Conservation (phyloP, 1,140 invertebrate species). For the Magallana angulata region DNA sequence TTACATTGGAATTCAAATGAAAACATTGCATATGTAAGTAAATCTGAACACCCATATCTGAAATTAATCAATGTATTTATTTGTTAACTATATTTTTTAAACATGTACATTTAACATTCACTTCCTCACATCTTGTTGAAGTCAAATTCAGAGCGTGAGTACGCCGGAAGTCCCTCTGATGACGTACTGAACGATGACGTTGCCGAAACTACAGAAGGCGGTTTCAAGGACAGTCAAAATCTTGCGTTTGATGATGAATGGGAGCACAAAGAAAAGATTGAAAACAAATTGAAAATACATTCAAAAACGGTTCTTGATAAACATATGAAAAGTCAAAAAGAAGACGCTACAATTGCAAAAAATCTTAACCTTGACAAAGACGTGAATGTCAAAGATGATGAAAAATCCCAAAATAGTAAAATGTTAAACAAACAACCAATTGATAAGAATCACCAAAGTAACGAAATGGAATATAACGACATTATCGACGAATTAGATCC, state of each 20-base stretch:
- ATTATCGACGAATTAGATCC: slow-evolving; percentile 3
- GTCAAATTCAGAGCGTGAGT: background rate
- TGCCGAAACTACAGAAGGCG: slow-evolving; percentile 27
- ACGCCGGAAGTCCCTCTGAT: background rate
- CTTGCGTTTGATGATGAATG: slow-evolving; percentile 3
- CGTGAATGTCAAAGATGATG: too few species aligned
- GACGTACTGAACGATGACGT: slow-evolving; percentile 24
- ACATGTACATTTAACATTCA: too few species aligned
- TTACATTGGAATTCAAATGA: too few species aligned
- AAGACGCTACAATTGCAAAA: background rate
- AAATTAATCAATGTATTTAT: too few species aligned
- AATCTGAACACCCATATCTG: too few species aligned
- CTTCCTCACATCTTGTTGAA: background rate
- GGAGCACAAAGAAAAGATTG: slow-evolving; percentile 4
- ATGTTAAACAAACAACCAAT: background rate
- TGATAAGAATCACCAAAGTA: background rate
- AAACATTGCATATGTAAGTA: too few species aligned
- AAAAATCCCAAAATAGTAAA: too few species aligned
- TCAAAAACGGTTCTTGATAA: background rate
- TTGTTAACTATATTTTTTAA: too few species aligned
- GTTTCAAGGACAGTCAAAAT: background rate
- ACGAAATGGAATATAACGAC: background rate
- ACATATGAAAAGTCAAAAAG: background rate
- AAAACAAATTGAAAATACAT: slow-evolving; percentile 20
- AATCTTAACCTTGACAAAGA: too few species aligned